These are phyloP conservation scores for Puffinus mauretanicus DNA, from an alignment of 2,113 vertebrate species.

Conservation along the genomic window DNA sequence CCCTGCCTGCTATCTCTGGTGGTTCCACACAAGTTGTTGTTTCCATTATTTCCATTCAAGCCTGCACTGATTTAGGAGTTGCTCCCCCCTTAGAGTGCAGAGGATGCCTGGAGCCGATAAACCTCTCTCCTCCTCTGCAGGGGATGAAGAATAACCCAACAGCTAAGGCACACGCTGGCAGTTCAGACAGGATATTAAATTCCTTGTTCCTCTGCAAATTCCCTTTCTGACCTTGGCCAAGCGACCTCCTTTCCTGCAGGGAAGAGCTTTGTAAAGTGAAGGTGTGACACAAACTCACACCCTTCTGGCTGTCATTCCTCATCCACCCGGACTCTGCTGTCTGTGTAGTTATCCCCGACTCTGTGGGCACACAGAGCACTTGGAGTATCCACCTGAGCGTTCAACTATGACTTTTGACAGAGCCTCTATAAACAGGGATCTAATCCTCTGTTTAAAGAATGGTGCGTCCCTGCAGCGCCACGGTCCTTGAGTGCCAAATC, in stretches of 20 bases:
- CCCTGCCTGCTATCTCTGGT: neutral
- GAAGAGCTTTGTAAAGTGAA: neutral
- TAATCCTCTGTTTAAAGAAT: neutral
- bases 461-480: neutral
- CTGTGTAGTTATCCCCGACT: accelerated
- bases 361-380: neutral
- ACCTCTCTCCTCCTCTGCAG: neutral
- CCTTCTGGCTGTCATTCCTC: neutral
- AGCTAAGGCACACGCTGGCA: neutral
- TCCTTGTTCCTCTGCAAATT: neutral
- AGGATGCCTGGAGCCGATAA: neutral
- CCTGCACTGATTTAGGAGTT: neutral
- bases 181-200: neutral
- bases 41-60: neutral
- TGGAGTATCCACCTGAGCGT: neutral
- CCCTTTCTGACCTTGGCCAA: neutral
- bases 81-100: neutral
- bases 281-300: neutral
- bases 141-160: neutral
- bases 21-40: neutral
- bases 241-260: neutral
- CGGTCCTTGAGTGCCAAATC: neutral
- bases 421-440: neutral
- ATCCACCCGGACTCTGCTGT: neutral
- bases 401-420: neutral